phyloP scores from a whole-genome alignment of 2,797 vertebrate genomes.

The Phalloptychus januarius region DNA sequence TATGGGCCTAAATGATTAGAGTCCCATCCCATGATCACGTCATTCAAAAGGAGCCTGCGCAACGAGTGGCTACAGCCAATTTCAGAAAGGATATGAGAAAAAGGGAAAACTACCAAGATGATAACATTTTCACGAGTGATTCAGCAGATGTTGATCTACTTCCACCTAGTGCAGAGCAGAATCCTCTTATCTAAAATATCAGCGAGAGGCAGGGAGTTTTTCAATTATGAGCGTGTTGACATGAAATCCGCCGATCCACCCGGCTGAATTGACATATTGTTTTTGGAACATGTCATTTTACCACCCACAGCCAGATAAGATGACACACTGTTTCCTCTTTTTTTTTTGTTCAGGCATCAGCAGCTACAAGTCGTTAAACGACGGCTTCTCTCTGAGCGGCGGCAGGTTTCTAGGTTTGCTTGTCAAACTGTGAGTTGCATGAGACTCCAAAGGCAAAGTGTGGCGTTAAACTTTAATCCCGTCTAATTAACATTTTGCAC shows the following conservation, averaged over 20 bases:
- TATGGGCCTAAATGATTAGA: slow-evolving; percentile 25
- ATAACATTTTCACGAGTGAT: slow-evolving; percentile 17
- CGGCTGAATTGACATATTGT: slow-evolving; percentile 47
- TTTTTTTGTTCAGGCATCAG: slow-evolving; percentile 11
- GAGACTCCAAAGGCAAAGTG: neutral
- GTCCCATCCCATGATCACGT: slow-evolving; percentile 21
- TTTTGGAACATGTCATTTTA: slow-evolving; percentile 33
- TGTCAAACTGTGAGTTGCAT: neutral
- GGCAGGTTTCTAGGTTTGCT: neutral
- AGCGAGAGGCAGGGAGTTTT: neutral
- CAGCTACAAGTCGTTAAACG: slow-evolving; percentile 15
- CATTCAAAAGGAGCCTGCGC: slow-evolving; percentile 11
- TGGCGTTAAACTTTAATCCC: neutral
- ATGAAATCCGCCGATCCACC: slow-evolving; percentile 7
- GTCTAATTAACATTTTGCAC: neutral
- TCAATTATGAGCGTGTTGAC: neutral
- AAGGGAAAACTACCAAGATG: slow-evolving; percentile 6
- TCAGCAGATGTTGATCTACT: slow-evolving; percentile 39
- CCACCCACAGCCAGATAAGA: slow-evolving; percentile 13
- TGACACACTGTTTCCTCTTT: slow-evolving; percentile 29
- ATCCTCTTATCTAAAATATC: slow-evolving; percentile 15
- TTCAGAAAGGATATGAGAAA: neutral
- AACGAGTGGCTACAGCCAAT: neutral
- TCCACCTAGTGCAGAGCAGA: slow-evolving; percentile 9
- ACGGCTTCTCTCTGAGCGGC: neutral